These are phyloP conservation scores for Silurus asotus DNA, from an alignment of 2,113 vertebrate species.

Conservation along the genomic window DNA sequence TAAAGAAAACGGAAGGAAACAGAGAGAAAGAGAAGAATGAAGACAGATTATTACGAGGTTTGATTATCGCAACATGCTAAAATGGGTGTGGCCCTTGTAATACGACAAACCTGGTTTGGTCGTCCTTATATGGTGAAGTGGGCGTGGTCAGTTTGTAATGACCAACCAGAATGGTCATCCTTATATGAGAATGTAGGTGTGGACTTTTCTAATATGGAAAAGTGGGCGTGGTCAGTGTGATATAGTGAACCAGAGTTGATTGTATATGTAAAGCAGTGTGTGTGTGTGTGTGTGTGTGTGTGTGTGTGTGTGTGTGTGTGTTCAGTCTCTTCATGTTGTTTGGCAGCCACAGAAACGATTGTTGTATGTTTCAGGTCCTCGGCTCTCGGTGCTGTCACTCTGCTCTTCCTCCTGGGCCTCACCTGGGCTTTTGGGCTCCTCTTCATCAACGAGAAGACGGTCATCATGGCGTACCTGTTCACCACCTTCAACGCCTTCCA, in stretches of 20 bases:
- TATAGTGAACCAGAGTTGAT: no score
- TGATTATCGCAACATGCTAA: background rate
- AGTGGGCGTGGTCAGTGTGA: background rate
- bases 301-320: no score
- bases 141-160: background rate
- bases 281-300: no score
- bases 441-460: constrained; percentile 88
- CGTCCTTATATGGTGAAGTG: background rate
- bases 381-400: constrained; percentile 83
- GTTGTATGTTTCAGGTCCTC: constrained; percentile 75
- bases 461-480: constrained; percentile 92
- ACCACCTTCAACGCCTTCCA: constrained; percentile 94
- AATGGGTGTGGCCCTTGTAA: background rate
- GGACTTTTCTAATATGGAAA: background rate
- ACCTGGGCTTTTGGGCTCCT: constrained; percentile 93
- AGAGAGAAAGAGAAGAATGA: no score
- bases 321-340: no score
- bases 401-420: constrained; percentile 87
- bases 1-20: no score
- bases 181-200: background rate
- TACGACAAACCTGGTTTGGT: background rate
- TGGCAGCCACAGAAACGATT: no score
- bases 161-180: background rate
- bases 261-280: no score
- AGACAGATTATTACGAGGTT: no score